Percentiles rank a stretch among this genome's conserved stretches.
These are phyloP conservation scores for Acleris literana DNA, from an alignment of 2,888 invertebrate genomes.

Conservation along the genomic window DNA sequence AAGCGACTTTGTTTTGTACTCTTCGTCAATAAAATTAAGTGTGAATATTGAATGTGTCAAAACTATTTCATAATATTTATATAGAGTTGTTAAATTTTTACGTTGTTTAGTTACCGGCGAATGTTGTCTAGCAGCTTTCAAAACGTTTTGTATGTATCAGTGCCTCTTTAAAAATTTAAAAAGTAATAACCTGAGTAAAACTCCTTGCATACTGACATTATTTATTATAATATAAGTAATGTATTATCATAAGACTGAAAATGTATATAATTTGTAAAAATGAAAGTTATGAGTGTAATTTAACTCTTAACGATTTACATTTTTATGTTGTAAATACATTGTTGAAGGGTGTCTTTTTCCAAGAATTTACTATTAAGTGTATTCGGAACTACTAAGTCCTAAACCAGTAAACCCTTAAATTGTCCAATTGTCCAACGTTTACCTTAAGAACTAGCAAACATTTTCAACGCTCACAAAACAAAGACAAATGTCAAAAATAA, in stretches of 20 bases:
- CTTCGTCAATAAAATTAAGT: background rate
- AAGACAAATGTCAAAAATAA: no score
- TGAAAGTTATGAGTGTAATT: background rate
- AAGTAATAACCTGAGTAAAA: constrained; percentile 1
- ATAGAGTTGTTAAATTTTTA: background rate
- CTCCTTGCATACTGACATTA: background rate
- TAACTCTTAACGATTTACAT: background rate
- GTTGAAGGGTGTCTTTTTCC: no score
- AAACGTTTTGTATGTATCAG: background rate
- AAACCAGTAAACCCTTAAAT: no score
- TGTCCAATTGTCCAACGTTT: no score
- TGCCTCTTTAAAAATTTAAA: background rate
- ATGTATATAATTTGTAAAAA: constrained; percentile 9
- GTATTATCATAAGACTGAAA: constrained; percentile 26
- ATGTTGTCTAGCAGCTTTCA: background rate
- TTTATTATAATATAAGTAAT: constrained; percentile 4
- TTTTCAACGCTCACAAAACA: no score
- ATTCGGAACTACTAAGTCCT: no score
- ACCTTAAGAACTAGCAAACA: no score
- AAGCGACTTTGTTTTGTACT: background rate
- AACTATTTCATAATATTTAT: background rate
- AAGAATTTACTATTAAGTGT: no score
- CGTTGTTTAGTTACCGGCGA: no score
- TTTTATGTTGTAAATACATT: background rate
- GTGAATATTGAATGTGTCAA: background rate